These are phyloP conservation scores for Campopleginae sp. DNA, from an alignment of 2,888 invertebrate genomes.

Conservation along the genomic window DNA sequence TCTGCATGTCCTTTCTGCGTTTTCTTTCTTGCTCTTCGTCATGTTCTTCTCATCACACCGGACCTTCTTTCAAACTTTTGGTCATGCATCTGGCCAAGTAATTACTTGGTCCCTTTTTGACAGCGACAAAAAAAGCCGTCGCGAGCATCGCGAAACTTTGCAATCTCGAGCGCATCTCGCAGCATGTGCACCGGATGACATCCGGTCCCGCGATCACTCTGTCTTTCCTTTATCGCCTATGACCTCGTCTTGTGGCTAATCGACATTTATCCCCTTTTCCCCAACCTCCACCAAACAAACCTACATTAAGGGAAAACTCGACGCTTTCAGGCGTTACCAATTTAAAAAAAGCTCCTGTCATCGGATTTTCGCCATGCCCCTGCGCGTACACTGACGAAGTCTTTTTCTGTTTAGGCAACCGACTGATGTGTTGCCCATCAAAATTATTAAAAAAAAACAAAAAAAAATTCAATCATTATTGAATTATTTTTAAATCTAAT, in stretches of 20 bases:
- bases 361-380: too few relatives aligned
- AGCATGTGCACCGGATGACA: constrained; percentile 35
- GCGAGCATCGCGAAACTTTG: constrained; percentile 32
- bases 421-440: too few relatives aligned
- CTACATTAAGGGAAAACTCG: not conserved
- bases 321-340: too few relatives aligned
- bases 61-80: constrained; percentile 65
- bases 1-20: not conserved
- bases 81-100: constrained; percentile 71
- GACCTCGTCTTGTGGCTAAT: constrained; percentile 6
- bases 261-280: constrained; percentile 1
- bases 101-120: constrained; percentile 55
- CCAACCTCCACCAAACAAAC: constrained; percentile 7
- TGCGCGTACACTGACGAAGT: too few relatives aligned
- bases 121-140: constrained; percentile 18
- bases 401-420: too few relatives aligned
- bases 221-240: constrained; percentile 53
- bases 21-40: not conserved
- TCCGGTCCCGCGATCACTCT: constrained; percentile 42
- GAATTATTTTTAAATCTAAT: too few relatives aligned
- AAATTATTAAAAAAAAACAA: too few relatives aligned
- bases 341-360: too few relatives aligned
- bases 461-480: too few relatives aligned
- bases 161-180: constrained; percentile 33
- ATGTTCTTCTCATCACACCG: not conserved